Conservation (phyloP, 2,888 invertebrate species). For the Eremobia ochroleuca region DNA sequence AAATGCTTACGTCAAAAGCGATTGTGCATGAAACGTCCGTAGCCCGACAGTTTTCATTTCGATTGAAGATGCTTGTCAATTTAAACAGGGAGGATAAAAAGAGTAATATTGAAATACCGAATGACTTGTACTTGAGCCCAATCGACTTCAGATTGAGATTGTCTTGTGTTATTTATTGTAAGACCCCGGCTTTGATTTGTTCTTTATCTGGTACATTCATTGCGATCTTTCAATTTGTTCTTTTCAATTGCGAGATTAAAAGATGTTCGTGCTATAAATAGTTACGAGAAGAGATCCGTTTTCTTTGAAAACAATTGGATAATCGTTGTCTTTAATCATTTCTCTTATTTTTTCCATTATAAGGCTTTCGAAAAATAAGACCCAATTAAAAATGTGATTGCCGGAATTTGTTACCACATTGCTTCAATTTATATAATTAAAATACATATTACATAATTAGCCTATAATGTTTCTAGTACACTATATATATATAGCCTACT, state of each 20-base stretch:
- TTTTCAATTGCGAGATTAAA: constrained; percentile 47
- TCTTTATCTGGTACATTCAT: constrained; percentile 48
- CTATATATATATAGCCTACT: no score
- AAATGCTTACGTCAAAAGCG: constrained; percentile 35
- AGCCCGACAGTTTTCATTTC: constrained; percentile 28
- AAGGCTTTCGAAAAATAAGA: background rate
- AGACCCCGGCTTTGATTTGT: constrained; percentile 57
- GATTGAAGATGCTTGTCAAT: constrained; percentile 50
- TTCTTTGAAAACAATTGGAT: constrained; percentile 21
- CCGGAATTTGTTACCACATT: constrained; percentile 2
- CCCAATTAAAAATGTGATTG: constrained; percentile 12
- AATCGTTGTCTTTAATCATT: constrained; percentile 17
- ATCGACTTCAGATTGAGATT: constrained; percentile 63
- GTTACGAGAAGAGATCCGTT: constrained; percentile 25
- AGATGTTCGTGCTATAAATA: constrained; percentile 43
- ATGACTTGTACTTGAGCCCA: constrained; percentile 61
- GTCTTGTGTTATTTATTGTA: constrained; percentile 64
- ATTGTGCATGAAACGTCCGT: constrained; percentile 22
- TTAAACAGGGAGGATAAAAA: constrained; percentile 47
- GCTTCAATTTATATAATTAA: no score
- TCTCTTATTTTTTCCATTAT: background rate
- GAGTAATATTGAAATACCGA: constrained; percentile 59
- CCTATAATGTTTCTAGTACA: no score
- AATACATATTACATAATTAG: background rate
- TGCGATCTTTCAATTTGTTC: constrained; percentile 56